Evolutionary conservation across 1,140 invertebrate genomes (phyloP), one percentile per base, ranked within the genome.

Genomic region (Lepidurus apus): DNA sequence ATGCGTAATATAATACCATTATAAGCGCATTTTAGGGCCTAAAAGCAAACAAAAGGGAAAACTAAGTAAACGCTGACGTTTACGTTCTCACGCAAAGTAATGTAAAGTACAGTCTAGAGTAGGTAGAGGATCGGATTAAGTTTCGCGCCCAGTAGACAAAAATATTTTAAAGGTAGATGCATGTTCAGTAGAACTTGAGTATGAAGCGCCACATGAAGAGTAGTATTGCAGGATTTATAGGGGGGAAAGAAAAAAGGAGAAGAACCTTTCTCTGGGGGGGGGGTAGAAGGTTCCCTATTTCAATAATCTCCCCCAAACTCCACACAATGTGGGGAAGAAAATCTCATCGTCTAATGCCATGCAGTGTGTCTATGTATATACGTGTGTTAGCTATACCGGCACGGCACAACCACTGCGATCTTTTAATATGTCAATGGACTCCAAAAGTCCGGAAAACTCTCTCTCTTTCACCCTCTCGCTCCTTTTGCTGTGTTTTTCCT

Each of bases 311-410:
- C 21, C 21, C 53, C 34, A 34, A 65, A 65, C 53, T 65, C 17
- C 7, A 65, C 21, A 65, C 53, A 34, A 4, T 9, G 21, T 65
- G 53, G 53, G 53, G 53, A 65, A 21, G 53, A 65, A 47, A 65
- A 65, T 65, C 53, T 65, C 53, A 65, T 65, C 53, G 17, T 65
- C 53, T 65, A 65, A 65, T 65, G 53, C 53, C 53, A 65, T 65
- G 53, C 53, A 65, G 53, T 65, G 53, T 65, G 53, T 65, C 17
- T 65, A 47, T 65, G 17, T 65, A 9, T 17, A 21, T 65, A 65
- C 21, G 13, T 65, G 53, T 65, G 53, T 65, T 65, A 17, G 8
- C 8, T 65, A 65, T 21, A 65, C 53, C 53, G 53, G 13, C 21
- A 65, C 21, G 53, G 53, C 53, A 21, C 53, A 65, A 65, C 21